Base-by-base conservation (phyloP, 2,888 invertebrate species). In the Rhagophthalmus giganteus region DNA sequence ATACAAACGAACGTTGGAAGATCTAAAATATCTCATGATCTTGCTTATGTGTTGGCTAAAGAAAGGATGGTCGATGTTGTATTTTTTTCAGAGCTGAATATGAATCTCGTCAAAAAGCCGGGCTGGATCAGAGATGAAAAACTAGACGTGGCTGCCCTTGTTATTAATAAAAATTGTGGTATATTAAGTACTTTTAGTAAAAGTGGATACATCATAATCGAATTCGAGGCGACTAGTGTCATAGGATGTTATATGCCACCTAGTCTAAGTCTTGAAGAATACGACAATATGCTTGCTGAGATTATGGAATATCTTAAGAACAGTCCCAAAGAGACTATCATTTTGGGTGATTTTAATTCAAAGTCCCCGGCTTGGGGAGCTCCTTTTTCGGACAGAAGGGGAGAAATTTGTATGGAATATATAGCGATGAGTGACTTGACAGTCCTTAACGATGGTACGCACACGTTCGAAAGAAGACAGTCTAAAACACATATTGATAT, bases 1-100 rank as follows among this genome's bases (percentile, higher is more conserved):
- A n/a, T 20, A 20, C 37, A 46, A 25, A 38, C 46, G 5, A 46
- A 46, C 8, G 9, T 46, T 14, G 31, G 38, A 7, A 28, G 46
- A 24, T 13, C 13, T 28, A 28, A 31, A n/a, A 30, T 6, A 14
- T 9, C 37, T 2, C 46, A 46, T 13, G 31, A 31, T 11, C 2
- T 46, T 3, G 38, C 46, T 2, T 24, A 30, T 12, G 31, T 24
- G 4, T 28, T 15, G 3, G 31, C 32, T 1, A 13, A 11, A 25
- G 11, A 27, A 15, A 30, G 8, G 9, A 14, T 30, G 2, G 7
- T 37, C 6, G 31, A 39, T 13, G 32, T 47, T 8, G 2, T 47
- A 2, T 9, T 39, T 9, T 38, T 47, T 4, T 2, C 27, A 6
- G 46, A 39, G 27, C 46, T 39, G 15, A 47, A 47, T 25, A 39